Conservation (phyloP, 1,140 invertebrate species). For the Orchestia grillus region DNA sequence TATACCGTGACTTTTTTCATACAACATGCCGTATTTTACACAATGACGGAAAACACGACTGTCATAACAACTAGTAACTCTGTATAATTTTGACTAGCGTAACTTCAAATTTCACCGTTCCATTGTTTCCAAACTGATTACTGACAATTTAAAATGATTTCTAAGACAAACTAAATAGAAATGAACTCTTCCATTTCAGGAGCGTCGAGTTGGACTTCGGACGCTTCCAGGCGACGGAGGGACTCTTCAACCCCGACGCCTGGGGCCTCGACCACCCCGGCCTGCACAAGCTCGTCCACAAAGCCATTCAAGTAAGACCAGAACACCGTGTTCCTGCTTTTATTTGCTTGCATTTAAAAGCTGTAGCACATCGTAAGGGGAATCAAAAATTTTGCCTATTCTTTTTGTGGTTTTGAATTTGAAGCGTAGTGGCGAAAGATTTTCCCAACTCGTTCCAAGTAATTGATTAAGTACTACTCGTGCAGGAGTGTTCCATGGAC, state of each 20-base stretch:
- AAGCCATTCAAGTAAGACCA: conserved; percentile 74
- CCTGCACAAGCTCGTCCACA: conserved; percentile 76
- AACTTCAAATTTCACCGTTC: too few relatives aligned
- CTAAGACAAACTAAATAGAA: too few relatives aligned
- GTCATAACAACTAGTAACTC: too few relatives aligned
- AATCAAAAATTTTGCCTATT: background rate
- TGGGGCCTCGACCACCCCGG: conserved; percentile 78
- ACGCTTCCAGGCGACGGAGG: conserved; percentile 76
- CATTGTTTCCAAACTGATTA: too few relatives aligned
- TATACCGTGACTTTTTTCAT: too few relatives aligned
- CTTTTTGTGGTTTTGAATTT: background rate
- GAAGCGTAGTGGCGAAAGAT: background rate
- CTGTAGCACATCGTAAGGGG: background rate
- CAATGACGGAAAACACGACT: too few relatives aligned
- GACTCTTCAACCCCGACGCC: conserved; percentile 77
- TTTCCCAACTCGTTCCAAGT: background rate
- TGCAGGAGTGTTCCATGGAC: conserved; percentile 74
- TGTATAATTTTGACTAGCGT: too few relatives aligned
- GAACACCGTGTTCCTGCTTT: background rate
- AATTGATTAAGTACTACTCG: background rate
- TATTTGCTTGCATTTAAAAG: background rate
- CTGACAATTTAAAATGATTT: too few relatives aligned
- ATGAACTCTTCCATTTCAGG: conserved; percentile 59
- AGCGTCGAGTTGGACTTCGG: conserved; percentile 71
- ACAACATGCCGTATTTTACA: too few relatives aligned